These are phyloP conservation scores for Lasius platythorax DNA, from an alignment of 2,888 invertebrate species.

Conservation along the genomic window DNA sequence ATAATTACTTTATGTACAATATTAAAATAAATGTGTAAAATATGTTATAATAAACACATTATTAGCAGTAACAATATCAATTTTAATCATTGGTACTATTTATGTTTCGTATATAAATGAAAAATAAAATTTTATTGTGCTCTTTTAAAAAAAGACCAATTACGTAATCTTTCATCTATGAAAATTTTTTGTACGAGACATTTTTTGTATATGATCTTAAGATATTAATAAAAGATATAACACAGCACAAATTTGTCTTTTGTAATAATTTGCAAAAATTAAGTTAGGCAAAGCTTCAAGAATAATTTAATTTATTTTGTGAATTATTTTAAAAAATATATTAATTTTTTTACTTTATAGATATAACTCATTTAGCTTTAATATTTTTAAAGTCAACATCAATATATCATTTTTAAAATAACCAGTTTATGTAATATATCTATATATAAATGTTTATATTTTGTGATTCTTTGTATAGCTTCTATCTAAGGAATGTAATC, in stretches of 20 bases:
- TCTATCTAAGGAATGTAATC: background rate
- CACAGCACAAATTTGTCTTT: background rate
- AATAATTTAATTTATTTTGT: background rate
- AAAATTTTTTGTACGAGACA: background rate
- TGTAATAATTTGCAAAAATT: background rate
- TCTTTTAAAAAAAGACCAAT: background rate
- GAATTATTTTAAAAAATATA: background rate
- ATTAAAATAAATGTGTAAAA: background rate
- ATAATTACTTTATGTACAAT: background rate
- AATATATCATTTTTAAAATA: background rate
- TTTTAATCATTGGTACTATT: background rate
- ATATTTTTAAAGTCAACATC: background rate
- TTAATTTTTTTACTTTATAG: background rate
- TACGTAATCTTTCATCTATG: background rate
- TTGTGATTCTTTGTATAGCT: background rate
- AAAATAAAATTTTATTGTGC: background rate
- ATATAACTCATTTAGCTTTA: background rate
- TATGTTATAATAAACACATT: background rate
- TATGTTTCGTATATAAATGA: background rate
- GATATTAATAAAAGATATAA: constrained; percentile 18
- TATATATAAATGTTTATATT: constrained; percentile 27
- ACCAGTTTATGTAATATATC: background rate
- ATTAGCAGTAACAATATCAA: background rate
- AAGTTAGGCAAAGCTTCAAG: background rate
- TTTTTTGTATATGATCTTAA: background rate